Base-by-base conservation (phyloP, 1,140 invertebrate species). In the Portunus trituberculatus region DNA sequence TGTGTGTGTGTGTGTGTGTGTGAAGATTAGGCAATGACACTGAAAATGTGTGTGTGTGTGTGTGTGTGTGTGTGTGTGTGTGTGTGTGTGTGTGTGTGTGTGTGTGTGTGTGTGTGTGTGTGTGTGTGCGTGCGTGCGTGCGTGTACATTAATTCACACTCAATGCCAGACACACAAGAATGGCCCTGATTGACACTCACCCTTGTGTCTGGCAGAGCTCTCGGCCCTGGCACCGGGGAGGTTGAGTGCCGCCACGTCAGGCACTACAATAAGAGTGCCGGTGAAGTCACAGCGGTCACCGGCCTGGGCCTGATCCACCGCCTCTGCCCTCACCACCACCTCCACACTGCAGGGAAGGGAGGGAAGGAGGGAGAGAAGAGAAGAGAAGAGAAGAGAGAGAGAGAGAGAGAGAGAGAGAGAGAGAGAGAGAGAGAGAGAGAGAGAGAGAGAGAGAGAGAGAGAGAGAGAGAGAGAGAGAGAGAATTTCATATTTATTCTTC, bases 251-350 rank as follows among this genome's bases (percentile, higher is more conserved):
- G 98, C 98, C 2, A 99, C 98, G 97, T 99, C 99, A 2, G 99
- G 99, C 0, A 99, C 99, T 6, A 99, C 99, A 96, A 99, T 99
- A 8, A 99, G 97, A 0, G 99, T 99, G 89, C 99, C 99, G 59
- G 98, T 99, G 96, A 99, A 99, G 97, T 99, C 99, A 97, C 99
- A 99, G 89, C 99, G 97, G 96, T 98, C 98, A 93, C 98, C 98
- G 96, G 99, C 98, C 97, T 99, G 99, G 14, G 99, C 99, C 83
- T 98, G 98, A 97, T 99, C 99, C 0, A 99, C 99, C 96, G 98
- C 98, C 97, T 99, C 99, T 10, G 99, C 99, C 96, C 99, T 97
- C n/a, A 99, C 97, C 96, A 99, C 98, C 45, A 99, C 98, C 97
- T 99, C 99, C 46, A 99, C 98, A 96, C 99, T 99, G 67, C 20